These are phyloP conservation scores for Syrista parreyssii DNA, from an alignment of 2,888 invertebrate species.

Conservation along the genomic window DNA sequence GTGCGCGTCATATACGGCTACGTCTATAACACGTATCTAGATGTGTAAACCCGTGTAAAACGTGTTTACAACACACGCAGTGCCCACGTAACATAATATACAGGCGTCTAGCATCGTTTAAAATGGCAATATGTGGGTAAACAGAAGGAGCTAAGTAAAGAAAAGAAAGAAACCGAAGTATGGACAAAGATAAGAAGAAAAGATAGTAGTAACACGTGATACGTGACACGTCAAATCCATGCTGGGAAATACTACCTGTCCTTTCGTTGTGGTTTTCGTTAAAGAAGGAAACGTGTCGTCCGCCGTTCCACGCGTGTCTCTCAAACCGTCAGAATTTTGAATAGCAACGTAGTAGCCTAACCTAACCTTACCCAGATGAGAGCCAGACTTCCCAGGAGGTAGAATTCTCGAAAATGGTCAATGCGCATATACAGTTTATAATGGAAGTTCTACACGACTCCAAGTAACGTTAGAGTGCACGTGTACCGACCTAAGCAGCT, in stretches of 20 bases:
- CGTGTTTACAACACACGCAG: neutral
- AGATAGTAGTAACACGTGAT: neutral
- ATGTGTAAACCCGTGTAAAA: neutral
- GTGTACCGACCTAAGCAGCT: constrained; percentile 41
- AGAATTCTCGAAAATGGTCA: neutral
- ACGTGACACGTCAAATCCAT: neutral
- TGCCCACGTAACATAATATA: neutral
- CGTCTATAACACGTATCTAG: neutral
- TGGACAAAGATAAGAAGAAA: neutral
- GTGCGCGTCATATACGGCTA: neutral
- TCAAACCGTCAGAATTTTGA: neutral
- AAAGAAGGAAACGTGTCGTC: neutral
- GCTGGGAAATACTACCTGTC: neutral
- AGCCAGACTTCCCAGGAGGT: neutral
- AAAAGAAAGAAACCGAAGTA: neutral
- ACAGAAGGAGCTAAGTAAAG: neutral
- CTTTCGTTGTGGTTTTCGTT: neutral
- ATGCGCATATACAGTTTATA: neutral
- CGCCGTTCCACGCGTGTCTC: neutral
- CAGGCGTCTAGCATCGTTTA: neutral
- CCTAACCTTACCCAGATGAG: neutral
- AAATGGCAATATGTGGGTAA: neutral
- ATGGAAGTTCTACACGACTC: neutral
- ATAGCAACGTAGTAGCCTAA: neutral
- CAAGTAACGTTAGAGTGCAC: constrained; percentile 38